Conservation (phyloP, 2,888 invertebrate species). For the Cotesia congregata region DNA sequence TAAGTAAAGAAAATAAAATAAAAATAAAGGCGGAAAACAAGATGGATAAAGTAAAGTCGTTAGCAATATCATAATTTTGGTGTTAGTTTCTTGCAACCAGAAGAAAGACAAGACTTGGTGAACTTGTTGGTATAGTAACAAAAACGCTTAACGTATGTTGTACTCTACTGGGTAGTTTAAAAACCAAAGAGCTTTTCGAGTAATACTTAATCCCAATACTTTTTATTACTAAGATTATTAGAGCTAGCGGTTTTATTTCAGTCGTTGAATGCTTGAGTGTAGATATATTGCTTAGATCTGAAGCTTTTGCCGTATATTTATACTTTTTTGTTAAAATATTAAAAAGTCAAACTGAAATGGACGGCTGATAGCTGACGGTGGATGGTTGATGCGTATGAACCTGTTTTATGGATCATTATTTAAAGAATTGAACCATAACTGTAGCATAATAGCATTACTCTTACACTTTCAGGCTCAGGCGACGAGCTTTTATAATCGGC, state of each 20-base stretch:
- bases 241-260: not conserved
- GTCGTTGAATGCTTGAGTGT: constrained; percentile 2
- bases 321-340: not conserved
- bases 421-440: constrained; percentile 1
- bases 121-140: not conserved
- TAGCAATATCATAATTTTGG: constrained; percentile 20
- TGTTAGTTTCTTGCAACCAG: not conserved
- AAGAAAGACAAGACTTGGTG: not conserved
- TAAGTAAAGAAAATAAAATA: constrained; percentile 1
- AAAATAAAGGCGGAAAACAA: not conserved
- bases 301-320: not conserved
- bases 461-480: not conserved
- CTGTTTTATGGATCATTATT: constrained; percentile 5
- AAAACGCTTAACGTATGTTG: not conserved
- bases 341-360: not conserved
- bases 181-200: not conserved
- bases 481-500: not conserved
- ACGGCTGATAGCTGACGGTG: not conserved
- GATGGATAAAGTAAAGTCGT: constrained; percentile 28
- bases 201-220: not conserved
- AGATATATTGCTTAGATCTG: not conserved
- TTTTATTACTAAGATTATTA: not conserved
- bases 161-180: not conserved
- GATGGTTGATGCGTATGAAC: not conserved
- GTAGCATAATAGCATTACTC: not conserved